A percentile compares a stretch with the other conserved stretches of the same genome.
Conservation (phyloP, 2,888 invertebrate species). For the Rhagophthalmus giganteus region DNA sequence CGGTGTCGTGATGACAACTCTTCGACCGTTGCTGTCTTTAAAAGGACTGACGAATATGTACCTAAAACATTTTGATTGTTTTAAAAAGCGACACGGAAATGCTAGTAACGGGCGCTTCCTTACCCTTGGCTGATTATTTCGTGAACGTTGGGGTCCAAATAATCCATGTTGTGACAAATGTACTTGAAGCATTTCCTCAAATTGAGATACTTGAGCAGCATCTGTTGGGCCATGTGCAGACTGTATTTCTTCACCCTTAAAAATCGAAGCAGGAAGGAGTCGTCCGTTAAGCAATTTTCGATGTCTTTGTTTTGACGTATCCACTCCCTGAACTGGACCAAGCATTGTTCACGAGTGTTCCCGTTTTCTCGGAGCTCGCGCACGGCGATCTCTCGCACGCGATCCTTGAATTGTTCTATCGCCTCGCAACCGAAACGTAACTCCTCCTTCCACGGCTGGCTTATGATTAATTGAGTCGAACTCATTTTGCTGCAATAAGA, state of each 20-base stretch:
- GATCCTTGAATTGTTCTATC: constrained; percentile 3
- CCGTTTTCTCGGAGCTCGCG: constrained; percentile 73
- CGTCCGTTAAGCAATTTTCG: constrained; percentile 69
- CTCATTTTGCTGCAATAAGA: constrained; percentile 40
- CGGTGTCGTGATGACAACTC: constrained; percentile 64
- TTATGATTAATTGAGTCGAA: constrained; percentile 46
- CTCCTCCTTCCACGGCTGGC: constrained; percentile 41
- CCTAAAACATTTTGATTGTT: constrained; percentile 63
- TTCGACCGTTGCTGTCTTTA: constrained; percentile 70
- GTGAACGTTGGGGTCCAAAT: constrained; percentile 62
- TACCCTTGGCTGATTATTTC: constrained; percentile 71
- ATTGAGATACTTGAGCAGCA: constrained; percentile 75
- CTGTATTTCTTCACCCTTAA: constrained; percentile 78
- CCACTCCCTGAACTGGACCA: constrained; percentile 70
- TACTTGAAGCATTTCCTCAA: constrained; percentile 70
- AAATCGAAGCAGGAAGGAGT: constrained; percentile 73
- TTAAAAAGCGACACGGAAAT: constrained; percentile 74
- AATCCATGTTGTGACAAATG: constrained; percentile 67
- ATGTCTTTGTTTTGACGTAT: constrained; percentile 70
- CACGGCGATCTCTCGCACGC: constrained; percentile 58
- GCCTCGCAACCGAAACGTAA: constrained; percentile 5
- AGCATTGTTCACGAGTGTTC: constrained; percentile 63
- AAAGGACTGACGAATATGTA: constrained; percentile 76
- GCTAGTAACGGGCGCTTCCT: constrained; percentile 60
- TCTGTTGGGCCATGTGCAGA: constrained; percentile 77